Conservation (phyloP, 2,888 invertebrate genomes). For the Tipula confusa region DNA sequence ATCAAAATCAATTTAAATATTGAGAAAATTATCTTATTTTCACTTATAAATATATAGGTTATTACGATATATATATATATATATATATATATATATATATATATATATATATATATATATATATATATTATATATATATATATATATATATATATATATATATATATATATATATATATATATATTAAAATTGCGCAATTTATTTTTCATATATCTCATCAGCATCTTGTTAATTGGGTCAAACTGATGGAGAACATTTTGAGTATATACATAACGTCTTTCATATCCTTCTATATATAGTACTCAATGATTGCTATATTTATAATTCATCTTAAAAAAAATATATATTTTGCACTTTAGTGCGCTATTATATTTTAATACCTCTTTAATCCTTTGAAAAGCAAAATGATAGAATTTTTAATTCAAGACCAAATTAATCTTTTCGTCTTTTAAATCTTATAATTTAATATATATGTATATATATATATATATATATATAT, state of each 20-base stretch:
- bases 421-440: background rate
- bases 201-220: background rate
- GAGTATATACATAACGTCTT: background rate
- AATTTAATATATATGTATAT: too few species aligned
- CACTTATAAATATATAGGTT: background rate
- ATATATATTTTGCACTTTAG: background rate
- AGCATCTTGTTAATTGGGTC: background rate
- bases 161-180: too few species aligned
- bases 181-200: background rate
- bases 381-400: background rate
- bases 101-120: too few species aligned
- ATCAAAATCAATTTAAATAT: background rate
- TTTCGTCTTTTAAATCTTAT: too few species aligned
- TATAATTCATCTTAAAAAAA: background rate
- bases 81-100: too few species aligned
- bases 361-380: background rate
- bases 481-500: too few species aligned
- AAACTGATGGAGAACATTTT: background rate
- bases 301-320: background rate
- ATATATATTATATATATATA: too few species aligned
- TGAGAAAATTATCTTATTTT: background rate
- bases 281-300: background rate
- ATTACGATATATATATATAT: background rate
- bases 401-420: background rate
- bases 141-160: too few species aligned